Base-by-base conservation (phyloP, 2,797 vertebrate species). In the Harpagifer antarcticus region DNA sequence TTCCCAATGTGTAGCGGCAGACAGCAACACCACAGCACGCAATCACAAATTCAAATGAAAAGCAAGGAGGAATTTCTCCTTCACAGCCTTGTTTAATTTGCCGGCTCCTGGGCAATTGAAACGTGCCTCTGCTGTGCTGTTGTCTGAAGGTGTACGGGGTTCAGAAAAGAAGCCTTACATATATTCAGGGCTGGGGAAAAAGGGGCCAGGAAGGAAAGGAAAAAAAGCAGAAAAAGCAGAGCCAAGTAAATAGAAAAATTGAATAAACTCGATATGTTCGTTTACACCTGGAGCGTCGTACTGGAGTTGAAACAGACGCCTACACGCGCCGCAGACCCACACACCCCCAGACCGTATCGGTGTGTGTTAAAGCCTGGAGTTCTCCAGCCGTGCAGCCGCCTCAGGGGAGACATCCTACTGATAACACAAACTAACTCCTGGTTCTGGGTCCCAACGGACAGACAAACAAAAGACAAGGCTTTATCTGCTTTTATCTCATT, bases 401-500 rank as follows among this genome's bases (percentile, higher is more conserved):
- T 72, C 89, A 0, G 17, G 90, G 80, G 89, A 91, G 17, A 55
- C 84, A 62, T 85, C 61, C 77, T 14, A 59, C 77, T 14, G 89
- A 92, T 92, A 93, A 91, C 82, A 60, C 85, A 86, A 89, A 89
- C 82, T 52, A 86, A 90, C 86, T 90, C 78, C 27, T 42, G 20
- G 76, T 84, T 80, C 17, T 2, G 2, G 44, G 75, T 93, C 93
- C 90, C 92, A 60, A 37, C 19, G 88, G 91, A 89, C 85, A 67
- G 68, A 86, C 86, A 91, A 91, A 93, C 93, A 94, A 93, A 93
- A 93, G 91, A 84, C 76, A 76, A 83, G 87, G 87, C 87, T 92
- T 93, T 93, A 91, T 94, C 92, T 90, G 82, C 87, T 85, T 90
- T 93, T 92, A 95, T 95, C 94, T 93, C 92, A 93, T 94, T 94